phyloP scores from a whole-genome alignment of 2,888 invertebrate species.

The Strigamia crassipes region DNA sequence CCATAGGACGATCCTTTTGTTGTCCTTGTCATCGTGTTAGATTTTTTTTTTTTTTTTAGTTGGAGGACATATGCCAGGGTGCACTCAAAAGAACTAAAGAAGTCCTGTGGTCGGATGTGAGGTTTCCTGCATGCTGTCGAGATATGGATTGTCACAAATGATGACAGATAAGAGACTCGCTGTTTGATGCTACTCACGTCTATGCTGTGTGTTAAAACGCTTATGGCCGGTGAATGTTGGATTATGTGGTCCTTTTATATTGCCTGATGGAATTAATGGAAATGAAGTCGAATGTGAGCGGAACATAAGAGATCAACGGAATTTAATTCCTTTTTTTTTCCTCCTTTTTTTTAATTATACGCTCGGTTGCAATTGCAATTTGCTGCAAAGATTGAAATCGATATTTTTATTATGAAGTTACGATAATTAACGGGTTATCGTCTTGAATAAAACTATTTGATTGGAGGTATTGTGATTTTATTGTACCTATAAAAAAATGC shows the following conservation, averaged over 20 bases:
- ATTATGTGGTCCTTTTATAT: slow-evolving; percentile 4
- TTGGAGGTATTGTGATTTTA: too few relatives aligned
- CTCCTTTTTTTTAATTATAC: neutral
- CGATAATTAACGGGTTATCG: too few relatives aligned
- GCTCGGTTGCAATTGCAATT: neutral
- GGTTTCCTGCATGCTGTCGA: slow-evolving; percentile 40
- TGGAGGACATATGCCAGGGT: slow-evolving; percentile 38
- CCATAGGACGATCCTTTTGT: slow-evolving; percentile 28
- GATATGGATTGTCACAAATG: slow-evolving; percentile 42
- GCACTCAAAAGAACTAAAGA: slow-evolving; percentile 40
- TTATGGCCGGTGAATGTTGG: slow-evolving; percentile 1
- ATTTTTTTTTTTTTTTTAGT: neutral
- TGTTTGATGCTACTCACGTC: slow-evolving; percentile 32
- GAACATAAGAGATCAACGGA: neutral
- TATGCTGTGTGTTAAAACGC: slow-evolving; percentile 1
- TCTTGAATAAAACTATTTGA: too few relatives aligned
- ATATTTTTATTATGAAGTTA: neutral
- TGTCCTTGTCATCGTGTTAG: slow-evolving; percentile 19
- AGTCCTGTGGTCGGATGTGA: slow-evolving; percentile 31
- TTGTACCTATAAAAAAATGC: neutral
- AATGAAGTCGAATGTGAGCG: neutral
- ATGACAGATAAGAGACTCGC: slow-evolving; percentile 34
- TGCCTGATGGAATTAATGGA: neutral
- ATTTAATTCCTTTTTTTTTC: neutral
- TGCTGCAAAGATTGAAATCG: neutral